Conservation (phyloP, 2,797 vertebrate species). For the Limosa lapponica region DNA sequence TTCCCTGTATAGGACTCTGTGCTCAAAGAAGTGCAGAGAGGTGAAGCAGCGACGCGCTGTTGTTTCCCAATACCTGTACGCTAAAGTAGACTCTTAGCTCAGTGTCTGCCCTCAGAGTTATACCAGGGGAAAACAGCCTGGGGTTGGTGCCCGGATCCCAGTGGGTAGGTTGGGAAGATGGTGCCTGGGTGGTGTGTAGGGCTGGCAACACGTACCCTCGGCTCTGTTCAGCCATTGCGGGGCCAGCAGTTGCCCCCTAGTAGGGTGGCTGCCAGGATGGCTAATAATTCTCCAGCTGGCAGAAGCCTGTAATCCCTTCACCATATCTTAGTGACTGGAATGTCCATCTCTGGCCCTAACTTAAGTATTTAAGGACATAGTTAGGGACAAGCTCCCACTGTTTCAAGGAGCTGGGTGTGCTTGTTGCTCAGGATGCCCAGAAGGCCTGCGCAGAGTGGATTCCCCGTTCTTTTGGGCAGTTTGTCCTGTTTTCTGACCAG, state of each 20-base stretch:
- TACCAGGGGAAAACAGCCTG: background rate
- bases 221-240: background rate
- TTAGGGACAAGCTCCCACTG: background rate
- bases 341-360: background rate
- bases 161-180: background rate
- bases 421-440: background rate
- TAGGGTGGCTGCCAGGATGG: background rate
- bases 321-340: background rate
- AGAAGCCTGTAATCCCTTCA: background rate
- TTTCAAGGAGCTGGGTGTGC: background rate
- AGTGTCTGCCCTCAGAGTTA: background rate
- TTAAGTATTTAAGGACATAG: background rate
- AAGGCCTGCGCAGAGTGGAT: background rate
- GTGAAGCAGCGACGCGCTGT: background rate
- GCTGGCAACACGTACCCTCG: background rate
- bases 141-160: background rate
- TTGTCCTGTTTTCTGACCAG: background rate
- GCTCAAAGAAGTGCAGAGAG: background rate
- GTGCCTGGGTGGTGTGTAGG: background rate
- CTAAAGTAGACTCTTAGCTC: background rate
- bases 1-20: background rate
- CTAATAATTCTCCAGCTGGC: background rate
- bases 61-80: background rate
- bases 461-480: background rate
- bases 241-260: background rate